These are phyloP conservation scores for Halcyon badia DNA, from an alignment of 2,797 vertebrate species.

Conservation along the genomic window DNA sequence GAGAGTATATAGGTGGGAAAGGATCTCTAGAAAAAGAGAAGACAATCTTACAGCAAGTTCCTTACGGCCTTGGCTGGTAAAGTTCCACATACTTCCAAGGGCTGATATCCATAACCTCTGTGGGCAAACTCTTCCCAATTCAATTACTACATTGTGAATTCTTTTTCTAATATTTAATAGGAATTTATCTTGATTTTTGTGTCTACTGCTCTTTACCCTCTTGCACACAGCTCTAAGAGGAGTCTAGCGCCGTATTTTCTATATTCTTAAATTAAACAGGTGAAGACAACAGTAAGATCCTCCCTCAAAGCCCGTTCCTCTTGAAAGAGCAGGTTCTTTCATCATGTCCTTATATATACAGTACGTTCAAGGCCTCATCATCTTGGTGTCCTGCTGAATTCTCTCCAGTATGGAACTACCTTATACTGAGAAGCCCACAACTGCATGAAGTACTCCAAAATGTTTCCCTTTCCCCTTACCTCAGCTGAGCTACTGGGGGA, in stretches of 20 bases:
- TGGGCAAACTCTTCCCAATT: not conserved
- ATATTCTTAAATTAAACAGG: not conserved
- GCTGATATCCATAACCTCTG: not conserved
- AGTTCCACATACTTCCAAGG: not conserved
- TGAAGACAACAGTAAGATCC: not conserved
- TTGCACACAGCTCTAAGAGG: not conserved
- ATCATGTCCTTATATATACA: not conserved
- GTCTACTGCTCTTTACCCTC: not conserved
- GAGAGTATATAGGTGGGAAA: not conserved
- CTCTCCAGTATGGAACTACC: not conserved
- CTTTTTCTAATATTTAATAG: not conserved
- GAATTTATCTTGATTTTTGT: not conserved
- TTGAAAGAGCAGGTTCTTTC: not conserved
- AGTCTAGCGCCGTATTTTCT: not conserved
- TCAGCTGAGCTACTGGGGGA: accelerated
- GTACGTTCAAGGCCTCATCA: not conserved
- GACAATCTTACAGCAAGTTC: not conserved
- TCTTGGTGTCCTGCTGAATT: not conserved
- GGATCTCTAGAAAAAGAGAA: not conserved
- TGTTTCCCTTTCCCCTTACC: not conserved
- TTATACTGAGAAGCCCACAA: not conserved
- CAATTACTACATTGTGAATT: not conserved
- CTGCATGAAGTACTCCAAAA: not conserved
- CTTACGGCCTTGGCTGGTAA: not conserved
- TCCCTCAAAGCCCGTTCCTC: not conserved